Evolutionary conservation across 2,113 vertebrate genomes (phyloP), one percentile per base, ranked within the genome.

Genomic region (Mustela lutreola): DNA sequence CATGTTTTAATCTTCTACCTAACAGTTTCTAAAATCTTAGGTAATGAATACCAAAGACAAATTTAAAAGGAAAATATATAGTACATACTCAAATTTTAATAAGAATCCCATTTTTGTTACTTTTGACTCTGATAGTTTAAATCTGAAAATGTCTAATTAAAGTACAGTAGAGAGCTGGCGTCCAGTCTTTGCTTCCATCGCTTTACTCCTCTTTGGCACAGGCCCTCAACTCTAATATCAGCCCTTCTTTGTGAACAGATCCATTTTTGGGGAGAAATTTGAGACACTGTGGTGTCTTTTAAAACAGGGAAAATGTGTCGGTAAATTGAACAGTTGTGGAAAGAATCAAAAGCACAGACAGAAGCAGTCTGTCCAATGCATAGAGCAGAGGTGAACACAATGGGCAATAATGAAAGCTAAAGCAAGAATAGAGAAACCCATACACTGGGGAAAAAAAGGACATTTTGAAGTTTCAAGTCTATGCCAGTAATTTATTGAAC

Each of bases 101-200:
- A 85, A 4, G 3, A 94, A 83, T 89, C 4, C 5, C 2, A 2
- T 65, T 63, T 73, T 45, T 48, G 45, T 91, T 97, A 94, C 28
- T 92, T 96, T 83, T 26, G 22, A 67, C 1, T 11, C 21, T 79
- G 76, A 31, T 58, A 45, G 18, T 70, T 91, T 83, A 89, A 63
- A 48, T 86, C 22, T 80, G 28, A 92, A 95, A 95, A 86, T 83
- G 28, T 79, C 53, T 45, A 70, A 36, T 75, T 48, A 91, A 62
- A 58, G 11, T n/a, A 11, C 83, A 24, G 9, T 14, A 81, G 53
- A 81, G 24, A 86, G 26, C 3, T 36, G 2, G 53, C 53, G 24
- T 12, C n/a, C 6, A 39, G 3, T 56, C 22, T 96, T 15, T 56
- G 11, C 79, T 11, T 81, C 53, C 73, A 15, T 73, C 11, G 4